Conservation (phyloP, 1,140 invertebrate genomes). For the Tigriopus japonicus region DNA sequence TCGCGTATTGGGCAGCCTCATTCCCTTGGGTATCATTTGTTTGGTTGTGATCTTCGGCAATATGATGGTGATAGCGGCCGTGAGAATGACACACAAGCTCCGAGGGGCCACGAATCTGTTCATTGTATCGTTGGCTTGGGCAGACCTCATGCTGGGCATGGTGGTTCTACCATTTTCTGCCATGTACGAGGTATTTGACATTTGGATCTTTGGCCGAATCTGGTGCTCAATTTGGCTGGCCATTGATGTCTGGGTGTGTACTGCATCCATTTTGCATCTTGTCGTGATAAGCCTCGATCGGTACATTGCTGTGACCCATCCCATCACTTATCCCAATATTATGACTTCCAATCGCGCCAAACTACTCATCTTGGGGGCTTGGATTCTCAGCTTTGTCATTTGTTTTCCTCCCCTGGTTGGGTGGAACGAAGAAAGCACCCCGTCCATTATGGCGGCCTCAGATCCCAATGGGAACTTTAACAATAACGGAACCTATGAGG, state of each 20-base stretch:
- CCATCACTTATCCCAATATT: slow-evolving; percentile 73
- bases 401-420: slow-evolving; percentile 89
- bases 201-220: slow-evolving; percentile 77
- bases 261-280: slow-evolving; percentile 58
- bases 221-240: slow-evolving; percentile 85
- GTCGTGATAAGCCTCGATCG: slow-evolving; percentile 63
- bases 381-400: slow-evolving; percentile 87
- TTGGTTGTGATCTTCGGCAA: slow-evolving; percentile 6
- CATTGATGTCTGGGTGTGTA: slow-evolving; percentile 90
- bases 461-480: background rate
- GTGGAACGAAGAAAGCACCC: slow-evolving; percentile 40
- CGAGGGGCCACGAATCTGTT: slow-evolving; percentile 85
- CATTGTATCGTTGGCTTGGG: slow-evolving; percentile 77
- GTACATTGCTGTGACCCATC: slow-evolving; percentile 82
- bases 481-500: background rate
- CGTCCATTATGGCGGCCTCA: background rate
- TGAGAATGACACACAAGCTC: slow-evolving; percentile 36
- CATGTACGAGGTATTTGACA: slow-evolving; percentile 48
- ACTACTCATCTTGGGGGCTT: slow-evolving; percentile 66
- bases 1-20: background rate
- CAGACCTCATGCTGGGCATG: slow-evolving; percentile 72
- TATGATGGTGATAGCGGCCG: slow-evolving; percentile 8
- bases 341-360: slow-evolving; percentile 76
- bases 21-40: slow-evolving; percentile 7
- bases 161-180: slow-evolving; percentile 78